These are phyloP conservation scores for Phlogophora meticulosa DNA, from an alignment of 2,888 invertebrate species.

Conservation along the genomic window DNA sequence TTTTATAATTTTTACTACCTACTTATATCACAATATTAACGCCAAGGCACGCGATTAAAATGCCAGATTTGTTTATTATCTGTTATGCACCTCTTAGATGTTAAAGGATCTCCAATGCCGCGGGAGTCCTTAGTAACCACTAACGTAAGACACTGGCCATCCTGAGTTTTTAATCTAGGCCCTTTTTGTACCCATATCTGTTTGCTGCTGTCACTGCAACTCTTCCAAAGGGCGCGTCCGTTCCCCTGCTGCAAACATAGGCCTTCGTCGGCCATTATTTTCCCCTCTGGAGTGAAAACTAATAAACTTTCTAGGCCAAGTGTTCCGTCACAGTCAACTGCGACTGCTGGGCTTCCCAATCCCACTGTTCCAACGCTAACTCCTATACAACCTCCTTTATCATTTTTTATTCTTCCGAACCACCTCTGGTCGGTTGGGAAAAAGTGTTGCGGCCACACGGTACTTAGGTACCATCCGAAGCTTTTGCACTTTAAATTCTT, in stretches of 20 bases:
- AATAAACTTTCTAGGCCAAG: constrained; percentile 93
- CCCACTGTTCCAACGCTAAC: constrained; percentile 91
- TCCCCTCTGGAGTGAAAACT: constrained; percentile 93
- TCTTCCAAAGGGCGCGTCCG: constrained; percentile 93
- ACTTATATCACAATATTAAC: constrained; percentile 70
- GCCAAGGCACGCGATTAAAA: constrained; percentile 93
- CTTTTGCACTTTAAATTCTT: constrained; percentile 95
- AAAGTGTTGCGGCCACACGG: constrained; percentile 99
- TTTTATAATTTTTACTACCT: constrained; percentile 62
- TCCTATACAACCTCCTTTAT: constrained; percentile 83
- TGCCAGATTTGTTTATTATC: constrained; percentile 93
- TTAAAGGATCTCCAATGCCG: constrained; percentile 84
- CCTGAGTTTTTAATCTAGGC: constrained; percentile 80
- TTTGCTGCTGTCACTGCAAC: constrained; percentile 92
- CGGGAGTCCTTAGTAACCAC: constrained; percentile 72
- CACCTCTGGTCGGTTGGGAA: constrained; percentile 96
- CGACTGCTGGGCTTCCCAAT: constrained; percentile 93
- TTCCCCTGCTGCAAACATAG: constrained; percentile 94
- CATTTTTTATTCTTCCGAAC: constrained; percentile 95
- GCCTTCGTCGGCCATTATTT: constrained; percentile 96
- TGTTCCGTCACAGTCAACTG: constrained; percentile 92
- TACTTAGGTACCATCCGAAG: constrained; percentile 98
- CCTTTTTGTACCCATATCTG: constrained; percentile 93
- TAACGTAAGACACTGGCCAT: constrained; percentile 81
- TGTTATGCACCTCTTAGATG: constrained; percentile 91